These are phyloP conservation scores for Drosophila pandora DNA, from an alignment of 1,140 invertebrate genomes.

Conservation along the genomic window DNA sequence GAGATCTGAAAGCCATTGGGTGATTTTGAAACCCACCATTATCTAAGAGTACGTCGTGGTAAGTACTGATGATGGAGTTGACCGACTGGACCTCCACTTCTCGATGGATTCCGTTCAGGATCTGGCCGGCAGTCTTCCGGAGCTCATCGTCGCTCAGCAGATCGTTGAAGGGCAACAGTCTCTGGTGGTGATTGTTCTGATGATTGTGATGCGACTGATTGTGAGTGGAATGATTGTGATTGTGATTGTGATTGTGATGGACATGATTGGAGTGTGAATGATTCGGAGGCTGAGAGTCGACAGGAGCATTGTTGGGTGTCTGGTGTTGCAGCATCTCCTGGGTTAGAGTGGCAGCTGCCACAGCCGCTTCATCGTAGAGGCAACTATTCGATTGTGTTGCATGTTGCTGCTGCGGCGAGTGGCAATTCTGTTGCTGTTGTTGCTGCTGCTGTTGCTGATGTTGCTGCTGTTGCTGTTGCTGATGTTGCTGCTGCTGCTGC, in stretches of 20 bases:
- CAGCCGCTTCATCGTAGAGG: conserved; percentile 74
- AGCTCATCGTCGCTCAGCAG: conserved; percentile 78
- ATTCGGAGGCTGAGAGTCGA: conserved; percentile 21
- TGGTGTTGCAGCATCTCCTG: conserved; percentile 73
- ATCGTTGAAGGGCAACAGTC: conserved; percentile 74
- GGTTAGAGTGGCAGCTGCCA: conserved; percentile 67
- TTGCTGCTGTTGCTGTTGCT: conserved; percentile 52
- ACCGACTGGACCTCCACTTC: conserved; percentile 84
- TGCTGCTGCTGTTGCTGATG: conserved; percentile 52
- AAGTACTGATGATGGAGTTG: conserved; percentile 78
- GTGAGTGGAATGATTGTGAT: conserved; percentile 37
- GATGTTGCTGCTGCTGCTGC: conserved; percentile 59
- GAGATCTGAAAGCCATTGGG: background rate
- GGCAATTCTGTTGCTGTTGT: conserved; percentile 33
- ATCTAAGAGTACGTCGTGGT: conserved; percentile 77
- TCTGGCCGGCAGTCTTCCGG: conserved; percentile 84
- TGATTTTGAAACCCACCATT: conserved; percentile 62
- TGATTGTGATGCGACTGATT: conserved; percentile 31
- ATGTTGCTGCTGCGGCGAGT: conserved; percentile 43
- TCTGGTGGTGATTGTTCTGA: conserved; percentile 56
- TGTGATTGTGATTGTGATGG: conserved; percentile 38
- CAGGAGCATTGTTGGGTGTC: background rate
- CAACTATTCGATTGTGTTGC: conserved; percentile 29
- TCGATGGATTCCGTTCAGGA: conserved; percentile 84
- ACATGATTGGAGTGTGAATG: conserved; percentile 3